Percentiles rank a stretch among this genome's conserved stretches.
Conservation (phyloP, 2,888 invertebrate species). For the Hirtodrosophila histrioides region DNA sequence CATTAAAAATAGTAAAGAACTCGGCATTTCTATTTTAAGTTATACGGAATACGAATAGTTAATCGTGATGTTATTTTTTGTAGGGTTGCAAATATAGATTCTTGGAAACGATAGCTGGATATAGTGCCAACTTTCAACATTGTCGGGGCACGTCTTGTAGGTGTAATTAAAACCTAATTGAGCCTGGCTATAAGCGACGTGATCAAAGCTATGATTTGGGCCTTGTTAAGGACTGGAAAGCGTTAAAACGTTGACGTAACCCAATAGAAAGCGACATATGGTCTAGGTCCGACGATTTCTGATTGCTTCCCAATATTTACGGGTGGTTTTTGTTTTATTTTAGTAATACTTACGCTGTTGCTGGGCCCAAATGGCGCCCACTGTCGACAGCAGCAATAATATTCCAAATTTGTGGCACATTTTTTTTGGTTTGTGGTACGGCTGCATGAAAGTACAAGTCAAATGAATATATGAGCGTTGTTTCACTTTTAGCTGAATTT, state of each 20-base stretch:
- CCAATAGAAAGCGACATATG: slow-evolving; percentile 35
- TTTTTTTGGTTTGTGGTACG: slow-evolving; percentile 31
- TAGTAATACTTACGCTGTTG: slow-evolving; percentile 76
- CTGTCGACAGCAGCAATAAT: slow-evolving; percentile 57
- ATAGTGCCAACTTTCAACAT: slow-evolving; percentile 32
- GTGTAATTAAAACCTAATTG: slow-evolving; percentile 49
- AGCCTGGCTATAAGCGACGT: slow-evolving; percentile 30
- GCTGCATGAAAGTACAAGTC: slow-evolving; percentile 80
- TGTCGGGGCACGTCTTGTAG: slow-evolving; percentile 31
- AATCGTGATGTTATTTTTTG: background rate
- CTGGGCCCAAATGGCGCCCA: slow-evolving; percentile 64
- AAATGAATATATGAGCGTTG: slow-evolving; percentile 40
- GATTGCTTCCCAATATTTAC: slow-evolving; percentile 6
- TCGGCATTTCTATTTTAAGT: background rate
- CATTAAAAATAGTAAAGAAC: too few species aligned
- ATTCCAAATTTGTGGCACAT: slow-evolving; percentile 71
- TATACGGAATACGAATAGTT: background rate
- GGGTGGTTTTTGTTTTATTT: background rate
- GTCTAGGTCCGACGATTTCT: background rate
- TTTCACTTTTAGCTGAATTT: slow-evolving; percentile 66
- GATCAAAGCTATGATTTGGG: slow-evolving; percentile 12
- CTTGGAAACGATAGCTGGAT: slow-evolving; percentile 6
- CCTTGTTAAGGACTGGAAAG: slow-evolving; percentile 38
- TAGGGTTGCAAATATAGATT: slow-evolving; percentile 1
- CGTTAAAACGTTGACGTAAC: slow-evolving; percentile 17